Base-by-base conservation (phyloP, 1,140 invertebrate species). In the Hylaeus anthracinus region DNA sequence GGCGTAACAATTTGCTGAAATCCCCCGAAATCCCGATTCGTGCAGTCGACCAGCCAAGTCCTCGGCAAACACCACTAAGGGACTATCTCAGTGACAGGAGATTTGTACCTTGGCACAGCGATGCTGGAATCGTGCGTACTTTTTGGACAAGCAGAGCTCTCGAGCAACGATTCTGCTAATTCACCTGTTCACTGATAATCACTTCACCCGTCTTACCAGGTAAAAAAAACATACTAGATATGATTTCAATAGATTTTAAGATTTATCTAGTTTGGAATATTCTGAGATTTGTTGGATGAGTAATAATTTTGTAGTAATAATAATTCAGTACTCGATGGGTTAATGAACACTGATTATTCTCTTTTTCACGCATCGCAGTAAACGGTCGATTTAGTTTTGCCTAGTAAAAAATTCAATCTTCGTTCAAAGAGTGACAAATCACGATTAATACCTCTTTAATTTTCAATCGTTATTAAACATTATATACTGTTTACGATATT, bases 21-120 rank as follows among this genome's bases (percentile, higher is more conserved):
- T 90, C 90, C 90, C 83, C 64, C 48, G 79, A 90, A 91, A 91
- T 91, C 90, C 90, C 89, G 87, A 89, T 90, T 78, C 84, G 85
- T 78, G 71, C 73, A 88, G 90, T 85, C 84, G 86, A 83, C 76
- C 73, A 55, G 80, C 64, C 86, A 80, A 88, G 85, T 91, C 89
- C 88, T 86, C 75, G 75, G 86, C 89, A 90, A 90, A 90, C 85
- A 86, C 82, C 83, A 71, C 85, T 85, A 66, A 82, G 88, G 82
- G 89, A 89, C 82, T 86, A 90, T 90, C 86, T 86, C 71, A 82
- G 79, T 82, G 80, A 83, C 83, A 74, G 88, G 85, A 90, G 90
- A 91, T 90, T 89, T 87, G 87, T 89, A 81, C 82, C 81, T 65
- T 58, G 37, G 55, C 73, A 58, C 77, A 15, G 67, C 64, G 74